These are phyloP conservation scores for Osmoderma eremita DNA, from an alignment of 2,888 invertebrate species.

Conservation along the genomic window DNA sequence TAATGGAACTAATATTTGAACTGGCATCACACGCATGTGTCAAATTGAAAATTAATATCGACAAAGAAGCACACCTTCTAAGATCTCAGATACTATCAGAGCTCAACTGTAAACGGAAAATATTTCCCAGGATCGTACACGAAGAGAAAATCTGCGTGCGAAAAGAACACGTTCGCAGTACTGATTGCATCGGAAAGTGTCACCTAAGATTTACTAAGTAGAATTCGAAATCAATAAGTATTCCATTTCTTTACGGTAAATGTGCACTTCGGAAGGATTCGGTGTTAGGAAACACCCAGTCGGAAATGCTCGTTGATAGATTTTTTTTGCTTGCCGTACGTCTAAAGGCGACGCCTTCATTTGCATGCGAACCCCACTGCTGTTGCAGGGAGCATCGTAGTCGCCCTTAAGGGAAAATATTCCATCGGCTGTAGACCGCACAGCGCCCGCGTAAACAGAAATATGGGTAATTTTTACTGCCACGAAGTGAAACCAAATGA, in stretches of 20 bases:
- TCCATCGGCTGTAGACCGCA: constrained; percentile 13
- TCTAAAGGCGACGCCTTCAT: constrained; percentile 59
- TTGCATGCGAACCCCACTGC: constrained; percentile 56
- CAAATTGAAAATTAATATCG: no score
- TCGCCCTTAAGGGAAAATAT: constrained; percentile 25
- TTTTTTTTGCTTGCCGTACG: constrained; percentile 55
- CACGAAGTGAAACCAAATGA: constrained; percentile 16
- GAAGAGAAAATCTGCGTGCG: constrained; percentile 36
- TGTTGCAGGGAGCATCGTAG: constrained; percentile 43
- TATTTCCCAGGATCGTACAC: background rate
- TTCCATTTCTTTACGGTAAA: constrained; percentile 62
- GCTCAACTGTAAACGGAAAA: no score
- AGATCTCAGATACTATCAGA: no score
- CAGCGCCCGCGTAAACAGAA: constrained; percentile 9
- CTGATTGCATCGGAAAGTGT: constrained; percentile 57
- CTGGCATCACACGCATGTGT: no score
- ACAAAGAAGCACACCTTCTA: no score
- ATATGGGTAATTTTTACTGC: constrained; percentile 25
- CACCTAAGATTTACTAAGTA: constrained; percentile 63
- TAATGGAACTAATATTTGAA: no score
- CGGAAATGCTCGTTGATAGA: constrained; percentile 61
- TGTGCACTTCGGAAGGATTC: constrained; percentile 58
- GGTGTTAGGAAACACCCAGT: constrained; percentile 54
- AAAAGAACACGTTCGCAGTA: constrained; percentile 40
- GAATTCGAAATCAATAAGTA: constrained; percentile 65